Percentiles rank a stretch among this genome's conserved stretches.
phyloP scores from a whole-genome alignment of 2,888 invertebrate genomes.

The Polydrusus tereticollis region DNA sequence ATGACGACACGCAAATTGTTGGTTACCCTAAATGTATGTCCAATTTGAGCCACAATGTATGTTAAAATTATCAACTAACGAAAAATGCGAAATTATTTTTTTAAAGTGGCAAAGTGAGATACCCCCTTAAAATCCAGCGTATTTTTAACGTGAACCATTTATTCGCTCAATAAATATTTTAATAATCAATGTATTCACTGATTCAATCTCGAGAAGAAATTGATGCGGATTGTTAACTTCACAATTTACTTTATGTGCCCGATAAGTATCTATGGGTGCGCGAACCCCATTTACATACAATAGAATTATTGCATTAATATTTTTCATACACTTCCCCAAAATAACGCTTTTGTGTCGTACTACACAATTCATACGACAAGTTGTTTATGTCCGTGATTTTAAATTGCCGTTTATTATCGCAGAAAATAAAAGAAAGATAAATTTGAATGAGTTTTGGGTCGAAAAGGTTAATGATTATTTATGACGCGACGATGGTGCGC shows the following conservation, averaged over 20 bases:
- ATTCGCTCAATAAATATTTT: constrained; percentile 27
- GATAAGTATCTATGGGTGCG: constrained; percentile 60
- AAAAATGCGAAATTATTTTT: too few relatives aligned
- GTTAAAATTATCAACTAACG: too few relatives aligned
- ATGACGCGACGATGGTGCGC: constrained; percentile 38
- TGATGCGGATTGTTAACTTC: constrained; percentile 40
- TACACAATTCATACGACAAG: constrained; percentile 31
- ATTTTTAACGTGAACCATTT: too few relatives aligned
- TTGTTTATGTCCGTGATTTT: constrained; percentile 46
- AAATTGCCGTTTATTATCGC: constrained; percentile 45
- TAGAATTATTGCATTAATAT: constrained; percentile 61
- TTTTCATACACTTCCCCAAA: constrained; percentile 61
- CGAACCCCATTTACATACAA: constrained; percentile 60
- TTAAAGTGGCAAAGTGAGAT: too few relatives aligned
- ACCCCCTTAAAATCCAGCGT: too few relatives aligned
- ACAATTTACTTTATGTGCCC: constrained; percentile 46
- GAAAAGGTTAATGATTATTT: constrained; percentile 47
- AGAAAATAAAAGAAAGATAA: constrained; percentile 43
- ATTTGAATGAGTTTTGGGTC: constrained; percentile 42
- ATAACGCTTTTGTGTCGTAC: constrained; percentile 48
- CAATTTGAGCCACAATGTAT: too few relatives aligned
- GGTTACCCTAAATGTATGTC: too few relatives aligned
- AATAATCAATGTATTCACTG: constrained; percentile 28
- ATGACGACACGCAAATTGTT: too few relatives aligned
- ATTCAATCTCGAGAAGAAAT: constrained; percentile 33